Evolutionary conservation across 2,797 vertebrate genomes (phyloP).

Genomic region (Tamandua tetradactyla): DNA sequence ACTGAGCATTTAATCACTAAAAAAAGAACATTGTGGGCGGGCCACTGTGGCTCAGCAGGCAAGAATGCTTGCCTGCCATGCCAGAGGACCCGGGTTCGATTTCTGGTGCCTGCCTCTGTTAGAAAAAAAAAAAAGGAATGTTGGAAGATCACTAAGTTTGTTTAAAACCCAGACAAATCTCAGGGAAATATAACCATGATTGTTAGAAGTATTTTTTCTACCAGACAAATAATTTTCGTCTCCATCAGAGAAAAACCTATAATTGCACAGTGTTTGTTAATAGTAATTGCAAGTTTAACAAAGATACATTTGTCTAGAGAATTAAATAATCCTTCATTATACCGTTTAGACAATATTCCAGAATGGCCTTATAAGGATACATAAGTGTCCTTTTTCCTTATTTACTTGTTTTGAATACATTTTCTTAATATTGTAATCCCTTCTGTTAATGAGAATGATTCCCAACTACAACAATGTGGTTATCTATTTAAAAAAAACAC

Average conservation of each 20-base stretch:
- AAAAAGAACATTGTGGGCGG: too few relatives aligned
- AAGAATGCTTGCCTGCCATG: too few relatives aligned
- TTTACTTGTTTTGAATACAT: neutral
- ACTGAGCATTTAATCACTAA: neutral
- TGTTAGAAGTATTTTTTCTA: neutral
- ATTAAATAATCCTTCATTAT: neutral
- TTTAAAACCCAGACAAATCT: neutral
- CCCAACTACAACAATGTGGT: neutral
- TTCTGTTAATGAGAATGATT: neutral
- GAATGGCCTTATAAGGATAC: neutral
- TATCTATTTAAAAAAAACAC: neutral
- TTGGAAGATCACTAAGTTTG: neutral
- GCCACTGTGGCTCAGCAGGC: too few relatives aligned
- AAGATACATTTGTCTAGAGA: neutral
- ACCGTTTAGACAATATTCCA: neutral
- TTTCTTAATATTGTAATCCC: neutral
- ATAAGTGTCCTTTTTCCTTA: neutral
- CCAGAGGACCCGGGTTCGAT: too few relatives aligned
- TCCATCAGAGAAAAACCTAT: neutral
- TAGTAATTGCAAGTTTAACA: neutral
- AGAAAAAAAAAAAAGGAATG: neutral
- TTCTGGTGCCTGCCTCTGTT: too few relatives aligned
- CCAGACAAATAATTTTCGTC: neutral
- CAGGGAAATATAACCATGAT: neutral
- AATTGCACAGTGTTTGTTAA: neutral